Percentiles rank a stretch among this genome's conserved stretches.
Evolutionary conservation across 2,797 vertebrate genomes (phyloP).

Genomic region (Hipposideros larvatus): DNA sequence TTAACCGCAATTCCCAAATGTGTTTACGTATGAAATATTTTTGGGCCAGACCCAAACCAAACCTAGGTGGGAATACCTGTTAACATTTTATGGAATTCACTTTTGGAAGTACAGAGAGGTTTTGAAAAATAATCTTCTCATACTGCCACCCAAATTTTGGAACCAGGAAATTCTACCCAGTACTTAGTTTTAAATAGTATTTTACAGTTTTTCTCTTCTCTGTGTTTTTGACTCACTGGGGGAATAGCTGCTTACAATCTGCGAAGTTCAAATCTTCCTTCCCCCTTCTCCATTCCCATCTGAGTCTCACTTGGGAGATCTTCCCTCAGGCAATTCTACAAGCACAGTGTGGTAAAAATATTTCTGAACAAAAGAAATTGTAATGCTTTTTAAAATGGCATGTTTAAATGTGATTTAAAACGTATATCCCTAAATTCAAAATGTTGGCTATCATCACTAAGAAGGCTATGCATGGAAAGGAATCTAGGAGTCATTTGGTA

Average conservation of each 20-base stretch:
- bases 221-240: background rate
- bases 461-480: background rate
- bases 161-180: background rate
- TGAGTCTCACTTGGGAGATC: background rate
- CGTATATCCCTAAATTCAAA: background rate
- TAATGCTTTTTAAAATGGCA: background rate
- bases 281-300: background rate
- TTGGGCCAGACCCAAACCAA: background rate
- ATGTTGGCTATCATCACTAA: background rate
- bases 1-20: background rate
- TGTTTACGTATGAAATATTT: background rate
- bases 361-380: background rate
- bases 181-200: background rate
- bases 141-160: background rate
- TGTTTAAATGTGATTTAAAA: background rate
- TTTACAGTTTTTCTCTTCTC: background rate
- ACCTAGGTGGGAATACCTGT: background rate
- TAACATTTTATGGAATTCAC: background rate
- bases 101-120: background rate
- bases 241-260: background rate
- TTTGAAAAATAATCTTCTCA: background rate
- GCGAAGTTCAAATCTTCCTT: background rate
- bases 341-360: background rate
- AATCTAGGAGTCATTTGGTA: background rate
- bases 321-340: background rate